Evolutionary conservation across 2,888 invertebrate species (phyloP), one percentile per base, ranked within the genome.

Genomic region (Scrobipalpa atriplicella): DNA sequence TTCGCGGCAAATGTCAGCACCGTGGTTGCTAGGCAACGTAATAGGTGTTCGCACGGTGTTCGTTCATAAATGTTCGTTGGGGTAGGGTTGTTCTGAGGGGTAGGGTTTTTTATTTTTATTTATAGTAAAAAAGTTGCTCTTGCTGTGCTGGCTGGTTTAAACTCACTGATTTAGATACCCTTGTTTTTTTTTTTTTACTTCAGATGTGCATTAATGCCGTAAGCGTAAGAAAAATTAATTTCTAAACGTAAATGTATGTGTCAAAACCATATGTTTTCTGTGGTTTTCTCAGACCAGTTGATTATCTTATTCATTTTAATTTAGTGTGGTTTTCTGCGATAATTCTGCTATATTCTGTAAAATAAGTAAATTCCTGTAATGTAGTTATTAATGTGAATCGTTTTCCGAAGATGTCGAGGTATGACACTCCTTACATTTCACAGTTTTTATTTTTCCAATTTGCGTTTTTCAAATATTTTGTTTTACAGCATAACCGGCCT

Each of bases 1-100:
- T 90, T 88, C 84, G 83, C 87, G 89, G 83, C 78, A 68, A 69
- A 70, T 71, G 67, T 78, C 74, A 76, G 77, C 77, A 72, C 60
- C 18, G 67, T 66, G 52, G 90, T 90, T 85, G 83, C 90, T 73
- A 75, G 73, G 90, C 79, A 83, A 87, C 85, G 43, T 7, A 47
- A 47, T 16, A 1, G 13, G 43, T n/a, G n/a, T n/a, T n/a, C n/a
- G n/a, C n/a, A n/a, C n/a, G 43, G 8, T 47, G n/a, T 47, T 47
- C 47, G 5, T 13, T 47, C n/a, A 8, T n/a, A 47, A n/a, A 47
- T 47, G 47, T 8, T 10, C 8, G 8, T 11, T 39, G 39, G 11
- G n/a, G n/a, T n/a, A n/a, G n/a, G n/a, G n/a, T n/a, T n/a, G n/a
- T n/a, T n/a, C n/a, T n/a, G n/a, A n/a, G n/a, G n/a, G n/a, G n/a